A percentile compares a stretch with the other conserved stretches of the same genome.
These are phyloP conservation scores for Desmophyllum pertusum DNA, from an alignment of 92 coral and sea anemone genomes.

Conservation along the genomic window DNA sequence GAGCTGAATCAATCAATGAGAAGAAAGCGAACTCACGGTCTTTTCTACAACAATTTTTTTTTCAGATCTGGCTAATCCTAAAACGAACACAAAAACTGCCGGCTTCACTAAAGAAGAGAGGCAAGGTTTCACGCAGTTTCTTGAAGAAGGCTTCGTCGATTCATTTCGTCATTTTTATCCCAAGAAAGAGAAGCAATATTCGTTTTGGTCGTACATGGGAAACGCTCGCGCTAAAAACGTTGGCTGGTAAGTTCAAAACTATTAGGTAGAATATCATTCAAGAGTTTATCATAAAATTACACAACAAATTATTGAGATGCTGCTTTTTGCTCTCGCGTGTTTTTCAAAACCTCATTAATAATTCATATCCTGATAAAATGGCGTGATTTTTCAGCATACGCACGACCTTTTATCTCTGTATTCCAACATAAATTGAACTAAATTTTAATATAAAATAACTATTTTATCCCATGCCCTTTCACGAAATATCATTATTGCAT, in stretches of 20 bases:
- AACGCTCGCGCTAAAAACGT: constrained; percentile 85
- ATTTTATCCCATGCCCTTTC: too few species aligned
- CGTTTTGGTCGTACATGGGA: constrained; percentile 91
- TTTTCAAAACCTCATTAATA: too few species aligned
- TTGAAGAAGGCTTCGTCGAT: constrained; percentile 82
- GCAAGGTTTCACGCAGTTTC: constrained; percentile 75
- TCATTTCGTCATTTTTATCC: constrained; percentile 88
- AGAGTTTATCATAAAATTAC: too few species aligned
- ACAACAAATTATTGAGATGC: too few species aligned
- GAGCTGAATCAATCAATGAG: too few species aligned
- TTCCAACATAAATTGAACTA: too few species aligned
- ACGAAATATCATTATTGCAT: too few species aligned
- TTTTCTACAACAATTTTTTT: not conserved
- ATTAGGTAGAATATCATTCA: not conserved
- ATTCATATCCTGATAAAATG: too few species aligned
- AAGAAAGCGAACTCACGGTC: not conserved
- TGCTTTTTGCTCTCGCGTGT: too few species aligned
- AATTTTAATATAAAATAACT: too few species aligned
- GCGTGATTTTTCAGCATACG: too few species aligned
- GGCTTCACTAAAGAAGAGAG: constrained; percentile 96
- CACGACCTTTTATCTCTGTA: too few species aligned
- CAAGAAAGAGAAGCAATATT: constrained; percentile 68
- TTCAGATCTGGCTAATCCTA: constrained; percentile 84
- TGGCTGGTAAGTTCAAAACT: constrained; percentile 82
- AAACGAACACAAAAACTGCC: constrained; percentile 81